Conservation (phyloP, 2,888 invertebrate genomes). For the Pseudoips prasinana region DNA sequence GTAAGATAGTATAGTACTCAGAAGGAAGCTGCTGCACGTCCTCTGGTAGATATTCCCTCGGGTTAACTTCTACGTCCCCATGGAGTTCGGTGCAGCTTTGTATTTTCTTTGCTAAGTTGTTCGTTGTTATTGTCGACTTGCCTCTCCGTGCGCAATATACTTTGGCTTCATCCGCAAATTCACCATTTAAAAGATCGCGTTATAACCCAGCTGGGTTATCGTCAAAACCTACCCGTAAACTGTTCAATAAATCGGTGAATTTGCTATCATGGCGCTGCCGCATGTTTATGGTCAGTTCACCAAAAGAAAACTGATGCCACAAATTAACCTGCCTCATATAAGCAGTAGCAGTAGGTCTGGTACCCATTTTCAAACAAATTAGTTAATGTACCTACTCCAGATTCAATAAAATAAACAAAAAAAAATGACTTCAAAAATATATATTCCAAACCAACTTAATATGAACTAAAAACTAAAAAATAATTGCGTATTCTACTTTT, state of each 20-base stretch:
- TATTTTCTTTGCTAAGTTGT: slow-evolving; percentile 5
- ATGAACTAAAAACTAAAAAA: too few relatives aligned
- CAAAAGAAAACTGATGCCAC: slow-evolving; percentile 32
- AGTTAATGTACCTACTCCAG: too few relatives aligned
- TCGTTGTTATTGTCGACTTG: slow-evolving; percentile 3
- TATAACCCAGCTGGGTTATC: slow-evolving; percentile 2
- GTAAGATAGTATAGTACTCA: too few relatives aligned
- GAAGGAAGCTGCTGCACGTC: too few relatives aligned
- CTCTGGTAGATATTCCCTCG: too few relatives aligned
- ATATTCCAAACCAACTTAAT: too few relatives aligned
- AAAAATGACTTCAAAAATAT: too few relatives aligned
- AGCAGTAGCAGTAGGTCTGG: too few relatives aligned
- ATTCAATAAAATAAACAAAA: too few relatives aligned
- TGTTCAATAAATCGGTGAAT: slow-evolving; percentile 32
- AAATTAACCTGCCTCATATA: slow-evolving; percentile 9
- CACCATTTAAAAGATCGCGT: slow-evolving; percentile 1
- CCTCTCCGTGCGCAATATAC: neutral
- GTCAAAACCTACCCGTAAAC: slow-evolving; percentile 27
- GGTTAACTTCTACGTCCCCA: too few relatives aligned
- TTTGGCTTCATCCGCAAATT: slow-evolving; percentile 2
- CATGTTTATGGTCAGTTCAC: slow-evolving; percentile 41
- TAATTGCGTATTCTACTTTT: too few relatives aligned
- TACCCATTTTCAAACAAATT: too few relatives aligned
- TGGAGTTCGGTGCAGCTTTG: slow-evolving; percentile 1
- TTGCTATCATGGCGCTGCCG: slow-evolving; percentile 33